Evolutionary conservation across 2,113 vertebrate genomes (phyloP), one percentile per base, ranked within the genome.

Genomic region (Chloroceryle aenea): DNA sequence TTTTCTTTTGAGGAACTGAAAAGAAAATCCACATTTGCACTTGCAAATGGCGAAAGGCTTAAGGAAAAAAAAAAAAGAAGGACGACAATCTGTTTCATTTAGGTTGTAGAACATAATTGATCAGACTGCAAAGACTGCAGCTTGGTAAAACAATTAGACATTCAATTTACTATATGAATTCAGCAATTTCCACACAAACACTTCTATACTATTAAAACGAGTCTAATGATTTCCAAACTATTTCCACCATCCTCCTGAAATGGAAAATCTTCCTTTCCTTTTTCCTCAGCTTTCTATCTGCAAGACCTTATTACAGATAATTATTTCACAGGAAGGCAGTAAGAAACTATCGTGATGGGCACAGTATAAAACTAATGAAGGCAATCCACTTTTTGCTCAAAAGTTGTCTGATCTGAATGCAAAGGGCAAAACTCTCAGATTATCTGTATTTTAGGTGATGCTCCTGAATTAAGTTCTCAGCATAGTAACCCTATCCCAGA

Each of bases 1-100:
- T 95, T 91, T 96, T 85, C 85, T 92, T 95, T 63, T 81, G 80
- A 93, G 87, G 25, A 93, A 86, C 42, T 69, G 55, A 56, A 87
- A 94, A 90, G 80, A 88, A 89, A 88, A 84, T 45, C 72, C 64
- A 85, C 78, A 26, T 85, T 95, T 91, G 42, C 79, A 66, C 71
- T 95, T 66, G 71, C n/a, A 69, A 92, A 89, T 21, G 48, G 53
- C 69, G 91, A 89, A 92, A 76, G 56, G 40, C n/a, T 92, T 73
- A 67, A 61, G 67, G 6, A 72, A 68, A 72, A 78, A 45, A 43
- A 40, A 66, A 56, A 69, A 66, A 20, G 13, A 50, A 25, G 7
- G 23, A 50, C 23, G 19, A n/a, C 63, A 73, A 78, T 55, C 34
- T 72, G 43, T 53, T 93, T 94, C 61, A 72, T 53, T 86, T 43